Conservation (phyloP, 2,113 vertebrate genomes). For the Vicugna pacos region DNA sequence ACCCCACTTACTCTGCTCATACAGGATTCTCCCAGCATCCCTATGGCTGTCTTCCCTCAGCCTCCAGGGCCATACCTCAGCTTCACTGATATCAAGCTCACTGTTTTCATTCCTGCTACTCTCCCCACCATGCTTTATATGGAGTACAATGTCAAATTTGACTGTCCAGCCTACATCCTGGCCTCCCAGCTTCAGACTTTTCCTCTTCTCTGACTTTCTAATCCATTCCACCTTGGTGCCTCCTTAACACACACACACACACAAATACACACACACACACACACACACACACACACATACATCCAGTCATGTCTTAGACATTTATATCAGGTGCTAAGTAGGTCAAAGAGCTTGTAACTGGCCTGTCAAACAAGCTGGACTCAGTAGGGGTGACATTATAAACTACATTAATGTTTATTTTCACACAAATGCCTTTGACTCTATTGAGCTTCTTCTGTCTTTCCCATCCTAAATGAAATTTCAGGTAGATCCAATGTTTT, state of each 20-base stretch:
- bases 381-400: not conserved
- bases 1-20: not conserved
- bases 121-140: not conserved
- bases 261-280: not conserved
- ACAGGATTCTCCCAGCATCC: not conserved
- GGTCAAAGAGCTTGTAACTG: not conserved
- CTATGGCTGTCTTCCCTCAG: not conserved
- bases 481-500: not conserved
- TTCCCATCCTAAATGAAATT: not conserved
- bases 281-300: not conserved
- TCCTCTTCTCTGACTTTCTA: not conserved
- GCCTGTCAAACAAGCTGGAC: not conserved
- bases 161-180: not conserved
- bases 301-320: not conserved
- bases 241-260: not conserved
- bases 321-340: not conserved
- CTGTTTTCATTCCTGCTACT: not conserved
- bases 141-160: not conserved
- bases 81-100: not conserved
- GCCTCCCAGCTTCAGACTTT: not conserved
- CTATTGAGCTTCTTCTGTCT: not conserved
- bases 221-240: not conserved
- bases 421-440: conserved; percentile 3
- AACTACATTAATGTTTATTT: conserved; percentile 26
- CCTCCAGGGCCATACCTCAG: not conserved